Conservation (phyloP, 1,140 invertebrate genomes). For the Musca domestica region DNA sequence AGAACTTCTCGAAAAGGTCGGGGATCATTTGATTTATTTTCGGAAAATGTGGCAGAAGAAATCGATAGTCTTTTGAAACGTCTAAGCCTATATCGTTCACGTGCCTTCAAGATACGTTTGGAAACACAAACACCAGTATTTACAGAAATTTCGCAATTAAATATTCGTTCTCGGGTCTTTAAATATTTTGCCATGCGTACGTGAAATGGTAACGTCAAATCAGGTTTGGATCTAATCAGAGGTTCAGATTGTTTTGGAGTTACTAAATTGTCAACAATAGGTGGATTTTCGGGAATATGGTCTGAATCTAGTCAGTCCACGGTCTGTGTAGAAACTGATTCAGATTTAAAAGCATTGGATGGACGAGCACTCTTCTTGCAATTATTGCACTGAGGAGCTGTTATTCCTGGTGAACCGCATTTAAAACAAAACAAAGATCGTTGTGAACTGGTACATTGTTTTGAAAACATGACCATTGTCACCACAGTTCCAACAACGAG, state of each 20-base stretch:
- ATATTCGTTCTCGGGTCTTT: not conserved
- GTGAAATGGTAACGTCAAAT: not conserved
- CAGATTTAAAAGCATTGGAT: not conserved
- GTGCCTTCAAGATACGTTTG: not conserved
- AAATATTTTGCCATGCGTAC: constrained; percentile 1
- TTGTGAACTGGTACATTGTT: constrained; percentile 29
- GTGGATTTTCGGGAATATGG: not conserved
- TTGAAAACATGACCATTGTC: too few relatives aligned
- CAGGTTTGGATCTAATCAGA: not conserved
- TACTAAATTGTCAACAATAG: not conserved
- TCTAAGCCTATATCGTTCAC: not conserved
- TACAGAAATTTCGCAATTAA: not conserved
- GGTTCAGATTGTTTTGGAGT: not conserved
- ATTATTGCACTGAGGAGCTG: not conserved
- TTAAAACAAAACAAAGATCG: constrained; percentile 33
- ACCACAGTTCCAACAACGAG: too few relatives aligned
- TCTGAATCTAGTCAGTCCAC: not conserved
- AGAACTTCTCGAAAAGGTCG: not conserved
- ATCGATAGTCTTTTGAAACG: too few relatives aligned
- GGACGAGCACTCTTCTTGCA: not conserved
- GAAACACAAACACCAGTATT: not conserved
- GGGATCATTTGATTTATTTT: too few relatives aligned
- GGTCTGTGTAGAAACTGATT: not conserved
- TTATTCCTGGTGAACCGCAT: constrained; percentile 25
- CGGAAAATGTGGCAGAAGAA: too few relatives aligned